Base-by-base conservation (phyloP, 1,140 invertebrate species). In the Lysiphlebus fabarum region DNA sequence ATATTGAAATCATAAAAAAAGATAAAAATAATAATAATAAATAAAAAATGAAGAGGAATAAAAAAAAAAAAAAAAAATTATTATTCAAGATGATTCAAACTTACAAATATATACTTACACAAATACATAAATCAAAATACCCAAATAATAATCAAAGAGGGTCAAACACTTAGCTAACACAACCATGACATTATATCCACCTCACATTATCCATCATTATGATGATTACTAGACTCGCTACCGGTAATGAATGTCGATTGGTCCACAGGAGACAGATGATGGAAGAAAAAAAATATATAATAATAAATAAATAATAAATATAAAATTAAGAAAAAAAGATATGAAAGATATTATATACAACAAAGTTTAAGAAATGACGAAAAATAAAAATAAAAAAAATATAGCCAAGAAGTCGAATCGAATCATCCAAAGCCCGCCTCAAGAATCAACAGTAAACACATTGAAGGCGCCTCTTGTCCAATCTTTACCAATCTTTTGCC, bases 121-220 rank as follows among this genome's bases (percentile, higher is more conserved):
- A 26, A 1, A 26, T 26, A 26, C 17, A 26, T 26, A 26, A 26
- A 26, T 26, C 17, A 42, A n/a, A 42, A 42, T 4, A 42, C 41
- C 9, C 5, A 7, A 12, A 45, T 45, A 45, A 45, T 14, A 56
- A 54, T 54, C 12, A 54, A 54, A 42, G 41, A 54, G 36, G 53
- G 34, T 56, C 34, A 45, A 56, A 45, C 44, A 51, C 11, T 37
- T 12, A n/a, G 41, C 48, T 59, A 61, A 53, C 17, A 26, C 48
- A 51, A 56, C 41, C 49, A 51, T 51, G 38, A 56, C 47, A 43
- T 51, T 51, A 49, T 53, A 49, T 26, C 43, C 14, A 57, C 51
- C 60, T 38, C 47, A 56, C 44, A 58, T 62, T 62, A 62, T 62
- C 56, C 49, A 50, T 58, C 61, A 62, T 62, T 62, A 62, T 42